phyloP scores from a whole-genome alignment of 2,888 invertebrate species.

The Mystacides longicornis region DNA sequence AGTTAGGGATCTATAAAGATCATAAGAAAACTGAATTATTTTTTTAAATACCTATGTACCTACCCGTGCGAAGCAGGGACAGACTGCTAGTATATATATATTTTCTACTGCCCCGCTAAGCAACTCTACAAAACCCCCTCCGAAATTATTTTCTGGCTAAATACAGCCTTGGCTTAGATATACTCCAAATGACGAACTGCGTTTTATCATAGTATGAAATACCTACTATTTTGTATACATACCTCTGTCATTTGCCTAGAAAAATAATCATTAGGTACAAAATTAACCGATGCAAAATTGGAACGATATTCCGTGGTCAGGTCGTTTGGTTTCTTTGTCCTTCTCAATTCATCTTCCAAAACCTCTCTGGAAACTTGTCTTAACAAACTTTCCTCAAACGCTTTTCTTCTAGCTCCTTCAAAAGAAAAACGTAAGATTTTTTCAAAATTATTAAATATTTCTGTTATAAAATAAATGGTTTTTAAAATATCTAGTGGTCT shows the following conservation, averaged over 20 bases:
- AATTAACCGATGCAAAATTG: not conserved
- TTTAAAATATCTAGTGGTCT: conserved; percentile 3
- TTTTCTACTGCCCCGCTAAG: too few species aligned
- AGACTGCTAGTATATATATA: too few species aligned
- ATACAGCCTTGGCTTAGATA: too few species aligned
- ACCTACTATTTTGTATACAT: conserved; percentile 38
- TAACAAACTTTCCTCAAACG: conserved; percentile 46
- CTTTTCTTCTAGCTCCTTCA: conserved; percentile 39
- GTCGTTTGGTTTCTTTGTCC: not conserved
- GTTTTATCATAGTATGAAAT: not conserved
- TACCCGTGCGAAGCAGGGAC: too few species aligned
- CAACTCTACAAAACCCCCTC: too few species aligned
- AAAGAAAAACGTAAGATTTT: conserved; percentile 2
- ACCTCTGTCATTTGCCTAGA: not conserved
- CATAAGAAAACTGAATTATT: too few species aligned
- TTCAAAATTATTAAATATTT: not conserved
- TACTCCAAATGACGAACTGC: too few species aligned
- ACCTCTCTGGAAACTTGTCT: conserved; percentile 48
- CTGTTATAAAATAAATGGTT: too few species aligned
- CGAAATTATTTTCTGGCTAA: too few species aligned
- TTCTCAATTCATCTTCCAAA: conserved; percentile 33
- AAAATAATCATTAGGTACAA: not conserved
- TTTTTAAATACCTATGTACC: too few species aligned
- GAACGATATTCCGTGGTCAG: not conserved
- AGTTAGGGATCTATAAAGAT: too few species aligned